Conservation (phyloP, 2,113 vertebrate species). For the Nothoprocta pentlandii region DNA sequence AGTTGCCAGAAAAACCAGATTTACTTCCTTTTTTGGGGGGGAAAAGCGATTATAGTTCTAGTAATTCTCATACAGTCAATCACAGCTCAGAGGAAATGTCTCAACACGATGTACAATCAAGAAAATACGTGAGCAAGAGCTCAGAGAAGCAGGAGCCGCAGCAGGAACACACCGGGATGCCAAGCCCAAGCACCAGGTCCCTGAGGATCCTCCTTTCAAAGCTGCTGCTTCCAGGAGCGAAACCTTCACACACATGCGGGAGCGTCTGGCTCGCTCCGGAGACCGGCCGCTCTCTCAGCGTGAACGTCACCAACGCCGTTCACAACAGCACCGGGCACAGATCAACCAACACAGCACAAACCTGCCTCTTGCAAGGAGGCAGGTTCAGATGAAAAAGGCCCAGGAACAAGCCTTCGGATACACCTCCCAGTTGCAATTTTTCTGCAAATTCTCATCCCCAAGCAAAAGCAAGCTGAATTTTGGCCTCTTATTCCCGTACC, state of each 20-base stretch:
- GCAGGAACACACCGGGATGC: background rate
- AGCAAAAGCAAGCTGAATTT: background rate
- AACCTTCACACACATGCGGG: background rate
- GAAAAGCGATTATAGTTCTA: background rate
- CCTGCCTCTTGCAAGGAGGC: background rate
- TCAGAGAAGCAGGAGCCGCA: background rate
- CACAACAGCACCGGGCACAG: background rate
- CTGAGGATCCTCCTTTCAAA: background rate
- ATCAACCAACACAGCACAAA: background rate
- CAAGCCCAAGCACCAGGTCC: background rate
- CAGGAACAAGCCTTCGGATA: background rate
- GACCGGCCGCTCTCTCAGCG: background rate
- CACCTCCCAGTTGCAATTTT: background rate
- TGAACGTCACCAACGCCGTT: background rate
- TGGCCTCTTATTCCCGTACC: background rate
- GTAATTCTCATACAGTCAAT: background rate
- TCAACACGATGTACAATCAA: background rate
- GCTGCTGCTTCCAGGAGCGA: background rate
- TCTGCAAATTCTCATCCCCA: background rate
- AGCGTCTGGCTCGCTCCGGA: background rate
- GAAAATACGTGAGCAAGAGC: background rate
- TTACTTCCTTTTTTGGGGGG: background rate
- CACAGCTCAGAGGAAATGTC: background rate
- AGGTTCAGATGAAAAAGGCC: background rate
- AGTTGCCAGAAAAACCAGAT: constrained; percentile 4